phyloP scores from a whole-genome alignment of 2,113 vertebrate genomes.

The Odocoileus virginianus region DNA sequence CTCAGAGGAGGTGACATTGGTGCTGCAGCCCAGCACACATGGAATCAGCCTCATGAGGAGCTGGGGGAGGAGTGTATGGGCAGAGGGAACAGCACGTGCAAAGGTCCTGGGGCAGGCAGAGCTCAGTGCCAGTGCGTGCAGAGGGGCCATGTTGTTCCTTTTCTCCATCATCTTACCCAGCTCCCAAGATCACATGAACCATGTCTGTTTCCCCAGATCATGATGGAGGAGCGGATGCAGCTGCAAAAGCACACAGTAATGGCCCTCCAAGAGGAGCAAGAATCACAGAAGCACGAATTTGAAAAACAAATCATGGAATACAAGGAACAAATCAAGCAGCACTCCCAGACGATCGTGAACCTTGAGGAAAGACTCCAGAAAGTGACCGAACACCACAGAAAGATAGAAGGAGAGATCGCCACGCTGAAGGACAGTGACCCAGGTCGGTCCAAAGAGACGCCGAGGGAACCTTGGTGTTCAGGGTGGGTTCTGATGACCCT shows the following conservation, averaged over 20 bases:
- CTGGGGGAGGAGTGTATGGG: no score
- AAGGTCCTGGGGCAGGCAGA: background rate
- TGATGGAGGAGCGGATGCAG: constrained; percentile 43
- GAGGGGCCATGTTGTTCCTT: rapidly evolving
- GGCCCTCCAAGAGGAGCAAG: background rate
- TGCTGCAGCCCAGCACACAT: background rate
- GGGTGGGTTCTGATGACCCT: rapidly evolving
- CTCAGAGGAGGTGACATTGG: background rate
- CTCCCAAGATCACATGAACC: rapidly evolving
- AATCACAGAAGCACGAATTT: constrained; percentile 61
- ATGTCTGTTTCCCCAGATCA: constrained; percentile 21
- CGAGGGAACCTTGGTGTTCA: rapidly evolving
- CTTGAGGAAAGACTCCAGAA: constrained; percentile 77
- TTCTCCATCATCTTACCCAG: rapidly evolving
- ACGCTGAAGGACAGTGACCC: constrained; percentile 44
- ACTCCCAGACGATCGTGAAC: constrained; percentile 83
- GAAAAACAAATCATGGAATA: constrained; percentile 74
- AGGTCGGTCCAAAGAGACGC: constrained; percentile 65
- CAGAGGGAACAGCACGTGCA: rapidly evolving
- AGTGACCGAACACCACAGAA: constrained; percentile 57
- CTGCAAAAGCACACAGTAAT: constrained; percentile 19
- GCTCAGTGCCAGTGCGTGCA: background rate
- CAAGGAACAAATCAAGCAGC: constrained; percentile 85
- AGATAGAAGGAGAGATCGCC: constrained; percentile 70
- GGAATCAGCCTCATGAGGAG: background rate